Conservation (phyloP, 2,113 vertebrate species). For the Cavia aperea region DNA sequence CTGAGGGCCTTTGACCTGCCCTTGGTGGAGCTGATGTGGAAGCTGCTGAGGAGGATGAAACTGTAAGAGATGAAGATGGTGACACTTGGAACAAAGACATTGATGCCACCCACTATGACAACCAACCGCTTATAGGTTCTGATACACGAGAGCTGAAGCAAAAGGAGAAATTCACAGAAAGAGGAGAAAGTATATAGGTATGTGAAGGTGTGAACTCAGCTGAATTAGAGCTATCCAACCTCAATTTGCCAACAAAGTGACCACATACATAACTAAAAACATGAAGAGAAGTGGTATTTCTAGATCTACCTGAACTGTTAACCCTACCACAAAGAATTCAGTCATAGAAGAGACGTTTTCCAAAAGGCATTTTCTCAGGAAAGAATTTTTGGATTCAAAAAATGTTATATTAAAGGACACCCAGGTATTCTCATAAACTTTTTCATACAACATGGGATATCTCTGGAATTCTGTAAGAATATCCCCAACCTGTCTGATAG, state of each 20-base stretch:
- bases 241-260: background rate
- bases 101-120: background rate
- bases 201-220: no score
- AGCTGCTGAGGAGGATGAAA: background rate
- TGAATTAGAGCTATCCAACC: background rate
- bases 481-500: no score
- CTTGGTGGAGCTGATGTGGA: background rate
- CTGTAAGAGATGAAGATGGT: no score
- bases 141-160: background rate
- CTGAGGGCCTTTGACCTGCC: constrained; percentile 11
- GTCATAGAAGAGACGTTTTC: background rate
- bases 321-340: background rate
- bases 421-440: no score
- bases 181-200: no score
- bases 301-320: background rate
- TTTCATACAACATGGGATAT: no score
- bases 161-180: background rate
- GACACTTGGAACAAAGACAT: background rate
- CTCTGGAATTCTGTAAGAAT: no score
- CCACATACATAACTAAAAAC: background rate
- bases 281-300: background rate
- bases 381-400: background rate
- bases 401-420: no score
- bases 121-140: background rate
- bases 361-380: background rate